Evolutionary conservation across 2,797 vertebrate species (phyloP), one percentile per base, ranked within the genome.

Genomic region (Aphelocoma californica): DNA sequence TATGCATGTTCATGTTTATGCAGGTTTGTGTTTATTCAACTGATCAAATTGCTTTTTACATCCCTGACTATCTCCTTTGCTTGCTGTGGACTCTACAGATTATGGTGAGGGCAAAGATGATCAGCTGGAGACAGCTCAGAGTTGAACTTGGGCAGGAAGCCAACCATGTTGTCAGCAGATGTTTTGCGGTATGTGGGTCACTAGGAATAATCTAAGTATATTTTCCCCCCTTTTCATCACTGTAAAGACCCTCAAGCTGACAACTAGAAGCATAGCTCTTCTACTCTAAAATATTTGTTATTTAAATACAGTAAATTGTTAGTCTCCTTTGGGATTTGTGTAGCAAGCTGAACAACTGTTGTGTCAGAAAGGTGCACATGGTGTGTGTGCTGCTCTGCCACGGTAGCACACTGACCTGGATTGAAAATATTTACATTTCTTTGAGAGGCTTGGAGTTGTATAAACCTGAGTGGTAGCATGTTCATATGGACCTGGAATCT

Each of bases 151-250:
- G 96, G 97, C 97, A 96, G 82, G 73, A 94, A 96, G 97, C 97
- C 97, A 97, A 95, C 87, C 95, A 91, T 90, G 92, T 96, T 96
- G 87, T 94, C 61, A 93, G 94, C 97, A 97, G 97, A 97, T 97
- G 97, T 97, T 97, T 96, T 95, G 81, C 1, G 20, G 81, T 96
- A 97, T 95, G 91, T 95, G 94, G 96, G 97, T 97, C 96, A 97
- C 88, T 82, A 96, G 93, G 42, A 96, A 92, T 89, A 93, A 96
- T 93, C 45, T 71, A 91, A 87, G 75, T 50, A 6, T 53, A 47
- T 81, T 64, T 62, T 21, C 0, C 2, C 15, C 65, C 45, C 26
- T 90, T 88, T 93, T 88, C 77, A 93, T 34, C 34, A 58, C 77
- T 70, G 66, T 40, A 38, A 86, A 95, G 92, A 89, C 57, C 71